Base-by-base conservation (phyloP, 1,140 invertebrate species). In the Pseudomyrmex cubaensis region DNA sequence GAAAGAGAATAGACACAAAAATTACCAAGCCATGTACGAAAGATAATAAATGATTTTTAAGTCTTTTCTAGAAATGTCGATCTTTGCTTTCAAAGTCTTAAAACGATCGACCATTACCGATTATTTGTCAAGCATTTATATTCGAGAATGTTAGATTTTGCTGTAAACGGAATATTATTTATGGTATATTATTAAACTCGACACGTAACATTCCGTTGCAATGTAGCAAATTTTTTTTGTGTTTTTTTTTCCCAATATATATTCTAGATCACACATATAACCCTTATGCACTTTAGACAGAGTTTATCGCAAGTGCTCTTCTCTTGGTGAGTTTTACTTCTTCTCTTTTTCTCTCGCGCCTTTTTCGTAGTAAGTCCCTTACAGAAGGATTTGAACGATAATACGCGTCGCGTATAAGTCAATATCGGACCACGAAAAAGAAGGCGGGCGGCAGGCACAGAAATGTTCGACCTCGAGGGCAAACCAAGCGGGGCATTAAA, bases 401-500 rank as follows among this genome's bases (percentile, higher is more conserved):
- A 93, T 89, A 91, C 90, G 86, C 85, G 89, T 85, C 63, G 91
- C 90, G 90, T 93, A 94, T 93, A 94, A 94, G 91, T 94, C 93
- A 94, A 94, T 94, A 94, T 93, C 91, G 92, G 91, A 76, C 70
- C 76, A 90, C 88, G 88, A 92, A 91, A 91, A 91, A 90, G 90
- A 80, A 91, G 89, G 85, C 90, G 89, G 91, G 78, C 54, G 82
- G 92, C 91, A 93, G 35, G 35, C 35, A 35, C 35, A 35, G 93
- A 94, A 93, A 94, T 94, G 92, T 93, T 91, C 92, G 93, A 94
- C 93, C 93, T 93, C 92, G 93, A 93, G 93, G 92, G 92, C 92
- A 94, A 85, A 52, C 85, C 54, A 77, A 91, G 90, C 90, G 89
- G 89, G 90, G 90, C 93, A 93, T 93, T 94, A 94, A 94, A 94